These are phyloP conservation scores for Hypanus sabinus DNA, from an alignment of 2,113 vertebrate genomes.

Conservation along the genomic window DNA sequence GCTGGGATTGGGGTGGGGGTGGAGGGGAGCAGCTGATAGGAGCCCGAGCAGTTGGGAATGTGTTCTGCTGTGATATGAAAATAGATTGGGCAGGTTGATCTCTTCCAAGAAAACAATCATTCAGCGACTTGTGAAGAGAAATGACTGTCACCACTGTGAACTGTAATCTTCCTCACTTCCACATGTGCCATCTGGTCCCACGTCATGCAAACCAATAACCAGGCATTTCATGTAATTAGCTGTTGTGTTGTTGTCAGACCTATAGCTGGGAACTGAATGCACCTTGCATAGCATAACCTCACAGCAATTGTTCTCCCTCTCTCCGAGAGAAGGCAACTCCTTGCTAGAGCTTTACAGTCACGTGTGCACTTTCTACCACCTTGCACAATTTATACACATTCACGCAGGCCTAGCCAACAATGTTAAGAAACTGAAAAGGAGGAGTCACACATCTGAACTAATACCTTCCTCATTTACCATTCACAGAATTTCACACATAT, in stretches of 20 bases:
- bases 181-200: slow-evolving; percentile 33
- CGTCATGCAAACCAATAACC: slow-evolving; percentile 14
- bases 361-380: background rate
- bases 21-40: slow-evolving; percentile 27
- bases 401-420: too few relatives aligned
- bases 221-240: slow-evolving; percentile 21
- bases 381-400: background rate
- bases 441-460: background rate
- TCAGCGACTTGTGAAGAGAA: slow-evolving; percentile 31
- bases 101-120: slow-evolving; percentile 27
- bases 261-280: background rate
- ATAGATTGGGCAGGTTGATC: slow-evolving; percentile 25
- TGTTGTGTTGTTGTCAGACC: background rate
- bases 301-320: too few relatives aligned
- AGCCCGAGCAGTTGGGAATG: slow-evolving; percentile 22
- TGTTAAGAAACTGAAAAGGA: background rate
- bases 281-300: background rate
- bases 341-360: background rate
- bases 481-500: background rate
- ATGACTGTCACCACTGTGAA: slow-evolving; percentile 27
- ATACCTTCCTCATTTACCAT: background rate
- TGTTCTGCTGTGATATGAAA: slow-evolving; percentile 30
- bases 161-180: slow-evolving; percentile 35
- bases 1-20: slow-evolving; percentile 20
- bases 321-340: background rate